Conservation (phyloP, 2,113 vertebrate species). For the Scopus umbretta region DNA sequence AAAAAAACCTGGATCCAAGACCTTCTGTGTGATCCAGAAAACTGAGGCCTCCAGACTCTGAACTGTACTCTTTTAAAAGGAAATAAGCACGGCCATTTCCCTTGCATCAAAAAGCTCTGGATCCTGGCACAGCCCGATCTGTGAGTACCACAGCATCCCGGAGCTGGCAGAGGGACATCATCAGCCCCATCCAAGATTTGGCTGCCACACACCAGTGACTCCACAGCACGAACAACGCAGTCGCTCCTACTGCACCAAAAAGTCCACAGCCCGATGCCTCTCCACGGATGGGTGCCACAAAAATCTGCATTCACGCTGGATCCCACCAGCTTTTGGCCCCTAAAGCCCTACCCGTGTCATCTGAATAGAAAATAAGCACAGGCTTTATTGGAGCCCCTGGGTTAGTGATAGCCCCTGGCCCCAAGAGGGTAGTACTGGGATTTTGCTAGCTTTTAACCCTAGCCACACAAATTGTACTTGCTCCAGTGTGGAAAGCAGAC, state of each 20-base stretch:
- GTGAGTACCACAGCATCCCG: not conserved
- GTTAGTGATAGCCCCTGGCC: not conserved
- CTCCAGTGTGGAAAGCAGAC: not conserved
- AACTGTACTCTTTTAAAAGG: not conserved
- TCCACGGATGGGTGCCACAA: fast-evolving
- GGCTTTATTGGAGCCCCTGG: not conserved
- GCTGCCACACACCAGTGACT: not conserved
- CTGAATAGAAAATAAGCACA: not conserved
- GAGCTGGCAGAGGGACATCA: not conserved
- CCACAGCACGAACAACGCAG: not conserved
- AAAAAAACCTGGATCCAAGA: not conserved
- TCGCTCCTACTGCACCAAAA: not conserved
- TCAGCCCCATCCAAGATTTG: not conserved
- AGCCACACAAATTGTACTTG: not conserved
- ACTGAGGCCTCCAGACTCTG: not conserved
- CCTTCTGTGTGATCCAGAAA: not conserved
- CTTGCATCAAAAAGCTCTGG: not conserved
- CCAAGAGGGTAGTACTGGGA: not conserved
- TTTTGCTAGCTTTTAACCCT: not conserved
- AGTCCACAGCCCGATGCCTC: not conserved
- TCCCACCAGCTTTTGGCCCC: not conserved
- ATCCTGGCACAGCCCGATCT: not conserved
- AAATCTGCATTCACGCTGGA: not conserved
- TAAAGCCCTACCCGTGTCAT: not conserved
- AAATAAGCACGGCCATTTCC: not conserved